Base-by-base conservation (phyloP, 2,888 invertebrate species). In the Agriopis marginaria region DNA sequence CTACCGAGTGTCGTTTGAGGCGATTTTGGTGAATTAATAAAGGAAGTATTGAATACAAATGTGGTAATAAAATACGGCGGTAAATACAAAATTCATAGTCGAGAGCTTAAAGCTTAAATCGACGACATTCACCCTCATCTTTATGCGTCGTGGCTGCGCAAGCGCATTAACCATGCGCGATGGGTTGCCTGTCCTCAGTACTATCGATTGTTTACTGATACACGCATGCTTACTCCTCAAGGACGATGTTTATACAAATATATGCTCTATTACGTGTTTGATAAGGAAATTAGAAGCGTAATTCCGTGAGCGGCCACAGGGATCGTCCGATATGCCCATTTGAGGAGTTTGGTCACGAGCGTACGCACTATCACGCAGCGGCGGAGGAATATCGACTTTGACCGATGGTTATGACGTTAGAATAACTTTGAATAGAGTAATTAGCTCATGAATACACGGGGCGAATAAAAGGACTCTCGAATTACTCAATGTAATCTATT, bases 351-450 rank as follows among this genome's bases (percentile, higher is more conserved):
- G 80, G 93, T 94, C 93, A 93, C 93, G 94, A 91, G 73, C 82
- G 73, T 79, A 86, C 86, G 84, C 86, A 86, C 87, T 79, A 83
- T 84, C 88, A 84, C 83, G 87, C 86, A 82, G 84, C 84, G 86
- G 87, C 86, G 86, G 87, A 85, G 88, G 88, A 82, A 88, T 90
- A 90, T 92, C 85, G 89, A 88, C 89, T 80, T 86, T 90, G 89
- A 91, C 87, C 89, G 89, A 91, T 89, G 87, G 86, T 90, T 92
- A 91, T 93, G 93, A 91, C 88, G 87, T 89, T 92, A 80, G 92
- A 93, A 93, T 93, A 93, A 91, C 90, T 93, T 89, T 92, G 91
- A 93, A 93, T 93, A 86, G 85, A 81, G 84, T 92, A 90, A 92
- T 93, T 93, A 92, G 86, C 86, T 88, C 81, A 88, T 88, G 89